Evolutionary conservation across 2,797 vertebrate species (phyloP).

Genomic region (Carapus acus): DNA sequence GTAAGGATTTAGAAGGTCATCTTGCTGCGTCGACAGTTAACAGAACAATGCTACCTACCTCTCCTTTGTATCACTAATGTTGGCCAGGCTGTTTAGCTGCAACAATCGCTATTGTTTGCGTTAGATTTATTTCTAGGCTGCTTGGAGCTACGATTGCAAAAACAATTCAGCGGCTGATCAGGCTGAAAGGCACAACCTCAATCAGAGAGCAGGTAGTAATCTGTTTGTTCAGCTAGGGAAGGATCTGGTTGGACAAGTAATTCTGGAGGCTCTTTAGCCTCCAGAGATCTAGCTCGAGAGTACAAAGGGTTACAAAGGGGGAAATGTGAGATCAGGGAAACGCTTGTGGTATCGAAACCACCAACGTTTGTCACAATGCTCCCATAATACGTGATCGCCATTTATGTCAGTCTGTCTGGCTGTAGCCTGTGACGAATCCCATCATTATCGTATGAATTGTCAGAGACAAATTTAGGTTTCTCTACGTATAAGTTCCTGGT

Average conservation of each 20-base stretch:
- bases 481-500: constrained; percentile 42
- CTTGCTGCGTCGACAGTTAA: constrained; percentile 32
- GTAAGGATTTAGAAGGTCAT: constrained; percentile 38
- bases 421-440: no score
- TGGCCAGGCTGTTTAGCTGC: no score
- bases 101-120: background rate
- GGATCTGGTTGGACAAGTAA: background rate
- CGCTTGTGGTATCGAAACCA: background rate
- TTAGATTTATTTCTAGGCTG: background rate
- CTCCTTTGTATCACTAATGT: constrained; percentile 8
- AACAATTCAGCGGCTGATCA: no score
- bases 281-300: background rate
- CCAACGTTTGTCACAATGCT: no score
- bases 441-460: background rate
- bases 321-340: background rate
- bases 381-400: no score
- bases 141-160: background rate
- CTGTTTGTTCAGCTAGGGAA: background rate
- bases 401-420: no score
- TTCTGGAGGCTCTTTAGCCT: background rate
- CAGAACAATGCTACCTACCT: constrained; percentile 19
- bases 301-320: background rate
- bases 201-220: background rate
- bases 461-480: constrained; percentile 23
- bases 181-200: background rate